Evolutionary conservation across 1,140 invertebrate genomes (phyloP), one percentile per base, ranked within the genome.

Genomic region (Cotesia glomerata): DNA sequence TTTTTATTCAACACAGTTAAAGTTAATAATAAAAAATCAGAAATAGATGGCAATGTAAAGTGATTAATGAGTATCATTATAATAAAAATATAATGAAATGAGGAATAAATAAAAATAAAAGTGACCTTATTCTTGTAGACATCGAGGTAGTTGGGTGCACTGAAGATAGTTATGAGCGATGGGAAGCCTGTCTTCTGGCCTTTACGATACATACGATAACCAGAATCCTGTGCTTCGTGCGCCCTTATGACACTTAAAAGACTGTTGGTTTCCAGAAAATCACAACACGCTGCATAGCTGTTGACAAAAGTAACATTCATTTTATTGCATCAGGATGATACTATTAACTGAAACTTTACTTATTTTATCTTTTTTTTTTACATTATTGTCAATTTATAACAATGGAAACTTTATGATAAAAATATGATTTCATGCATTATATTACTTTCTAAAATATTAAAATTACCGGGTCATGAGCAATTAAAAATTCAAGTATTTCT

Each of bases 181-280:
- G 98, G 98, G 88, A 99, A 99, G 84, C 98, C 98, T 83, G 98
- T 99, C 79, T 97, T 98, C 90, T 99, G 97, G 90, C 97, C 99
- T 92, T 99, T 99, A 87, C 97, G 95, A 88, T 99, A 99, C 98
- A 99, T 99, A 87, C 98, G 95, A 89, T 99, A 99, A 91, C 98
- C 98, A 83, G 98, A 98, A 92, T 99, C 98, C 91, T 99, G 98
- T 87, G 98, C 98, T 92, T 99, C 98, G 89, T 99, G 98, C 84
- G 98, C 98, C 90, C 98, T 93, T 87, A 99, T 99, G 88, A 99
- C 99, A 84, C 98, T 99, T 83, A 99, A 91, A 86, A 99, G 92
- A 91, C 99, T 99, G 91, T 99, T 99, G 89, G 98, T 98, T 90
- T 99, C 97, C 83, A 99, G 93, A 90, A 99, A 99, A 91, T 99